A percentile compares a stretch with the other conserved stretches of the same genome.
Evolutionary conservation across 1,140 invertebrate genomes (phyloP).

Genomic region (Cataglyphis hispanica): DNA sequence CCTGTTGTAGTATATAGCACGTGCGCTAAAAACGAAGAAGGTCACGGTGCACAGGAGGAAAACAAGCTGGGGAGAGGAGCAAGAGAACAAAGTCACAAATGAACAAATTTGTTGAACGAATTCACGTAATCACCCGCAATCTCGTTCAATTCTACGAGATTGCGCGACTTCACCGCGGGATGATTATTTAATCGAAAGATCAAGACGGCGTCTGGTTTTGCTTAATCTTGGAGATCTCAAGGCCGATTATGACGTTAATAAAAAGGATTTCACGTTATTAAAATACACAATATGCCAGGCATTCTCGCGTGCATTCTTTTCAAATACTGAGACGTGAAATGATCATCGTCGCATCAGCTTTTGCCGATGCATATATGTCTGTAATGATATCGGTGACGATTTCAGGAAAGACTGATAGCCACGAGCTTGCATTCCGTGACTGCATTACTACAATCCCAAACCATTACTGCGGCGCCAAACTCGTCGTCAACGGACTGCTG

Average conservation of each 20-base stretch:
- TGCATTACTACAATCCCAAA: conserved; percentile 54
- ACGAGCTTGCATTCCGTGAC: conserved; percentile 62
- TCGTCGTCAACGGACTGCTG: conserved; percentile 30
- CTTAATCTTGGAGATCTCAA: not conserved
- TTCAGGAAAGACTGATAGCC: conserved; percentile 55
- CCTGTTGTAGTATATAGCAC: not conserved
- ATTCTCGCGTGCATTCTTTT: not conserved
- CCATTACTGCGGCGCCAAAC: conserved; percentile 54
- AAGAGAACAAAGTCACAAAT: not conserved
- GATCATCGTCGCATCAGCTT: not conserved
- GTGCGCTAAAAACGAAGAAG: conserved; percentile 35
- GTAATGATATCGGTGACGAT: not conserved
- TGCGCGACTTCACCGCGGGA: conserved; percentile 4
- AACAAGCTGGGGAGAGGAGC: conserved; percentile 38
- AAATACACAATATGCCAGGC: not conserved
- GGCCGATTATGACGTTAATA: conserved; percentile 8
- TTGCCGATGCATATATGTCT: not conserved
- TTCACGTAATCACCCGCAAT: conserved; percentile 46
- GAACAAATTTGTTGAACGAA: not conserved
- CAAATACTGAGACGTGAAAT: not conserved
- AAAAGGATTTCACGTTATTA: conserved; percentile 11
- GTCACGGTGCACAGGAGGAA: not conserved
- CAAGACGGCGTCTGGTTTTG: conserved; percentile 3
- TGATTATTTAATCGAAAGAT: conserved; percentile 28
- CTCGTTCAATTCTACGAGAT: conserved; percentile 37